A percentile compares a stretch with the other conserved stretches of the same genome.
Evolutionary conservation across 2,797 vertebrate genomes (phyloP).

Genomic region (Zenarchopterus dispar): DNA sequence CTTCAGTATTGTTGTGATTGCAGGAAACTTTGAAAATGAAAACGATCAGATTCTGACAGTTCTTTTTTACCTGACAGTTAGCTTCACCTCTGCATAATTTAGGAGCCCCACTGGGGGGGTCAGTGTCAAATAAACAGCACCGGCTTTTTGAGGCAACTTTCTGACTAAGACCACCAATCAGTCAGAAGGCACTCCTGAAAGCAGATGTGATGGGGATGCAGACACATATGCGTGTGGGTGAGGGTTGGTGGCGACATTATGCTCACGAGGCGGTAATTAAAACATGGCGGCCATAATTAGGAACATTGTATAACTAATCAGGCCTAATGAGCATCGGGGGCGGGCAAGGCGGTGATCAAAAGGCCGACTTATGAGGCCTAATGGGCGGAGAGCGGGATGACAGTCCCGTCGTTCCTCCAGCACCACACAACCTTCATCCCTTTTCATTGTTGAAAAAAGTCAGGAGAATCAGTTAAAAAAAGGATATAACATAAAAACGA

Average conservation of each 20-base stretch:
- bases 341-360: conserved; percentile 75
- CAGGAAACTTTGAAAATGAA: too few species aligned
- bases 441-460: not conserved
- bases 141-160: not conserved
- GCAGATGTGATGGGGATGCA: not conserved
- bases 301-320: conserved; percentile 80
- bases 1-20: too few species aligned
- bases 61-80: too few species aligned
- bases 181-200: not conserved
- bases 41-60: too few species aligned
- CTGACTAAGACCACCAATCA: conserved; percentile 8
- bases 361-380: conserved; percentile 60
- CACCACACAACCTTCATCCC: not conserved
- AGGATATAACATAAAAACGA: accelerated
- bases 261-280: conserved; percentile 77
- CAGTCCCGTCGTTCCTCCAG: conserved; percentile 1
- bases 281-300: conserved; percentile 79
- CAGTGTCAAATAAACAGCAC: too few species aligned
- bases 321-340: conserved; percentile 73
- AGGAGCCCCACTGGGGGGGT: too few species aligned
- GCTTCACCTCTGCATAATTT: too few species aligned
- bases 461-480: conserved; percentile 9
- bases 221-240: too few species aligned
- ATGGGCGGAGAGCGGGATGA: conserved; percentile 47
- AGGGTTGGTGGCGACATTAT: conserved; percentile 33